Base-by-base conservation (phyloP, 2,797 vertebrate species). In the Aselliscus stoliczkanus region DNA sequence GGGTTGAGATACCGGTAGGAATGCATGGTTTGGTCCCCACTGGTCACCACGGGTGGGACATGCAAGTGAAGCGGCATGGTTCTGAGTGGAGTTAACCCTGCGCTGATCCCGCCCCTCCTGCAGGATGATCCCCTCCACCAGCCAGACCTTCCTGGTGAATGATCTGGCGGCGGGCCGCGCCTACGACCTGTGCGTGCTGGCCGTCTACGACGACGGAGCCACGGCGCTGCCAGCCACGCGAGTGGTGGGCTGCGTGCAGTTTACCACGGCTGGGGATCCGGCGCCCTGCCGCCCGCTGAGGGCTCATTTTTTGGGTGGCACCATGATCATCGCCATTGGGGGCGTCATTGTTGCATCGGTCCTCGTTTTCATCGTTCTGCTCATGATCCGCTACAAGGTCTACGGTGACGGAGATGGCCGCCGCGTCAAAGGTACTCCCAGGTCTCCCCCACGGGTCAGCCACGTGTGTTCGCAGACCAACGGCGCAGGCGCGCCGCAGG, bases 241-340 rank as follows among this genome's bases (percentile, higher is more conserved):
- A 10, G 98, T 99, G 83, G 99, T 99, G 15, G 99, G 99, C 92
- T 99, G 99, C 6, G 99, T 99, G 90, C 99, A 99, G 96, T 99
- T 99, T 97, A 98, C 99, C 98, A 99, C 99, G 0, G 98, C 98
- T 5, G 98, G 97, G 0, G 99, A 99, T 82, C 97, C 98, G 17
- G 98, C 99, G 47, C 99, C 99, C 95, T 99, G 99, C 95, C 98
- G 99, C 64, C 99, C 99, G 42, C 99, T 99, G 96, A 98, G 99
- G 95, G 99, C 99, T 76, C 99, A 99, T 94, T 99, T 99, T 98
- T 96, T 99, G 93, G 99, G 99, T 10, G 99, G 99, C 47, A 99
- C 99, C 62, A 99, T 99, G 99, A 99, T 99, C 98, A 99, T 99
- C 97, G 99, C 99, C 98, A 99, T 99, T n/a, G 99, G 99, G 34